Conservation (phyloP, 2,113 vertebrate species). For the Odobenus rosmarus region DNA sequence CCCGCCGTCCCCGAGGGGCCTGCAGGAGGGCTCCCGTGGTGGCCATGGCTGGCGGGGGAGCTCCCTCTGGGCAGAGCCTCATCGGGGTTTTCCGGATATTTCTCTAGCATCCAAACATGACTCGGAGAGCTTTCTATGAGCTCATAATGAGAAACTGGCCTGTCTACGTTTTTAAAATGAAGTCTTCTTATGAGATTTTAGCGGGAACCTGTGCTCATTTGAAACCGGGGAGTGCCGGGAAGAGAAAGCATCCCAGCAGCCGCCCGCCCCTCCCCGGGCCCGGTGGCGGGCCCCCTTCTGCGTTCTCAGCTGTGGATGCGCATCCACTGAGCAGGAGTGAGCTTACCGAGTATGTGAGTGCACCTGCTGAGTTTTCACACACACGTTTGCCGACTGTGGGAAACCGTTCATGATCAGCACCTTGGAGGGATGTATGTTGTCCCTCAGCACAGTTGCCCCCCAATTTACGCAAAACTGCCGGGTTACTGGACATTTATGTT, state of each 20-base stretch:
- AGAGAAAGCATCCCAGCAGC: no score
- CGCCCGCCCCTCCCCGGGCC: no score
- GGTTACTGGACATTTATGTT: neutral
- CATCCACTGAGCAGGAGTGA: no score
- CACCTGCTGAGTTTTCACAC: no score
- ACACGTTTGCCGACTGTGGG: accelerated
- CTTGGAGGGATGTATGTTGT: no score
- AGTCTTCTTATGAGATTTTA: neutral
- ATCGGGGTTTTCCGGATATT: neutral
- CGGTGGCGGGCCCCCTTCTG: no score
- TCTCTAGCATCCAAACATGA: neutral
- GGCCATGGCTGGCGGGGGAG: no score
- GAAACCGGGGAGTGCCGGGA: neutral
- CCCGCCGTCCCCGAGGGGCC: no score
- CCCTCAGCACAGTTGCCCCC: no score
- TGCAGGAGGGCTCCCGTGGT: neutral
- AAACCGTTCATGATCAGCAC: no score
- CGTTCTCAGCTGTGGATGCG: no score
- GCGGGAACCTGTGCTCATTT: neutral
- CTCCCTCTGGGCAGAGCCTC: neutral
- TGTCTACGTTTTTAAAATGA: neutral
- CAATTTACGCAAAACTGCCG: neutral
- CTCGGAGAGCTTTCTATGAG: no score
- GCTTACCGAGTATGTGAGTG: accelerated
- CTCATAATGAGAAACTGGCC: neutral